Evolutionary conservation across 2,888 invertebrate species (phyloP).

Genomic region (Mycalesis mineus): DNA sequence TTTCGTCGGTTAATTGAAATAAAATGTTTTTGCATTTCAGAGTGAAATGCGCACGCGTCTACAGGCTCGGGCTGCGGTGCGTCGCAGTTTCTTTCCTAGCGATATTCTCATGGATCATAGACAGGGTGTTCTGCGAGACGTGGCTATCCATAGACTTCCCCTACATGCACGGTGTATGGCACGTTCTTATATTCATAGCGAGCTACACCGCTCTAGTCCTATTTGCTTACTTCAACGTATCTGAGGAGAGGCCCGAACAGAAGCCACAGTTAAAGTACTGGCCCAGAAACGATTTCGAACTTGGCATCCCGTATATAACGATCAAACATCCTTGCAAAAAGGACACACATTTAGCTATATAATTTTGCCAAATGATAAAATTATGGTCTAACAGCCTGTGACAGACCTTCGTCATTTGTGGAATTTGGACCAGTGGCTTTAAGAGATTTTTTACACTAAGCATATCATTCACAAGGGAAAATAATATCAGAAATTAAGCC

Average conservation of each 20-base stretch:
- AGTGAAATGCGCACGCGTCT: slow-evolving; percentile 81
- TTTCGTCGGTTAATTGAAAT: too few relatives aligned
- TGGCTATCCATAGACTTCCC: slow-evolving; percentile 88
- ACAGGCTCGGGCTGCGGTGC: slow-evolving; percentile 84
- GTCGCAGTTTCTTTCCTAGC: slow-evolving; percentile 83
- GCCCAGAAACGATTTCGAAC: slow-evolving; percentile 87
- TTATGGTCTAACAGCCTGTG: too few relatives aligned
- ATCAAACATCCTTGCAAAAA: slow-evolving; percentile 79
- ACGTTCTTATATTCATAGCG: slow-evolving; percentile 87
- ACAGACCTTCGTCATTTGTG: too few relatives aligned
- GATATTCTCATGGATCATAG: slow-evolving; percentile 87
- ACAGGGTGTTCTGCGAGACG: slow-evolving; percentile 86
- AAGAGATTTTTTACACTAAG: too few relatives aligned
- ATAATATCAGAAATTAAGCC: too few relatives aligned
- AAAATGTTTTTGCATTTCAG: slow-evolving; percentile 45
- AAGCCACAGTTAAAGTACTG: slow-evolving; percentile 85
- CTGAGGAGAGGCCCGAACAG: slow-evolving; percentile 84
- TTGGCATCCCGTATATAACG: slow-evolving; percentile 86
- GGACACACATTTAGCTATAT: slow-evolving; percentile 69
- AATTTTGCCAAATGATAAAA: slow-evolving; percentile 31
- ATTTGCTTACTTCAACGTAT: slow-evolving; percentile 87
- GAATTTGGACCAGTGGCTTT: too few relatives aligned
- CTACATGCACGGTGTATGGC: slow-evolving; percentile 90
- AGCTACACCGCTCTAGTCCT: slow-evolving; percentile 87
- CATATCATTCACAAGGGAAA: too few relatives aligned